Base-by-base conservation (phyloP, 2,797 vertebrate genomes). In the Phoeniculus purpureus region DNA sequence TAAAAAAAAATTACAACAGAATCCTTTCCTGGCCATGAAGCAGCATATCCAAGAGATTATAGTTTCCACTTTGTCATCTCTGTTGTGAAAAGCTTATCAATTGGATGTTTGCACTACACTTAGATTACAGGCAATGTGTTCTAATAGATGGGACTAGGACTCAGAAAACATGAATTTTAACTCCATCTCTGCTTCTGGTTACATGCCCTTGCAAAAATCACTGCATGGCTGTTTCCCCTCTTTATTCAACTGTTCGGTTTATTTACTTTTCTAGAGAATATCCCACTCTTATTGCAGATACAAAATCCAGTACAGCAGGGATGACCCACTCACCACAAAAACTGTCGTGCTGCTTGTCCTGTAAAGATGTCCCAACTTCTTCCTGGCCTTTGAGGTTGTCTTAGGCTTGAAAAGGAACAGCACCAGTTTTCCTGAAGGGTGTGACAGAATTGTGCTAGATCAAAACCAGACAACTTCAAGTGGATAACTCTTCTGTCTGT, bases 51-150 rank as follows among this genome's bases (percentile, higher is more conserved):
- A 88, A 75, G 71, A 94, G 85, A 93, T 90, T 90, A 79, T 68
- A 65, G 86, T 88, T 92, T 81, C 81, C 61, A 82, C 58, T 93
- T 93, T 86, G 81, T 77, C 83, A 84, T 84, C 51, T 72, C 61
- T 74, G 43, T 77, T 93, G 85, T 83, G 93, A 90, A 95, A 95
- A 75, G 37, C 84, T 93, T 94, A 89, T 92, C 88, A 89, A 72
- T 5, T 82, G 89, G 29, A 62, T 92, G 70, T 85, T 93, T 89
- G 79, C 52, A 55, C 76, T 89, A 55, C 43, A 47, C 76, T 89
- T 86, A 86, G 68, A 77, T 92, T 93, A 74, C 61, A 67, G 34
- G 80, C 52, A 60, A 3, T 59, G 51, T 84, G 58, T 84, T 88
- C 75, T 93, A 84, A 92, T 81, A 71, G 80, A 62, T 56, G 61